Base-by-base conservation (phyloP, 2,888 invertebrate species). In the Monoplex corrugatus region DNA sequence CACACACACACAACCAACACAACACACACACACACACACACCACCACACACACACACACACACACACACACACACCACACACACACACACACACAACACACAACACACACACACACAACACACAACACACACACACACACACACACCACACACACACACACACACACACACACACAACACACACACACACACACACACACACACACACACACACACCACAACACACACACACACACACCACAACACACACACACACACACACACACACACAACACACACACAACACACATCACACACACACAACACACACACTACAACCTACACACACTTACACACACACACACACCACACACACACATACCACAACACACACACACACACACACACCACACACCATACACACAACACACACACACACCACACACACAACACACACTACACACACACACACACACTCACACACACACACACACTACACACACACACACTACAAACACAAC, bases 371-470 rank as follows among this genome's bases (percentile, higher is more conserved):
- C 50, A 50, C 50, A 50, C 50, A 50, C 50, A 50, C 50, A 50
- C 50, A 50, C 50, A 50, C 50, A 50, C 50, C 8, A 50, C 50
- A 50, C 19, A 8, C 50, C 50, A 13, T 50, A 13, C 19, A 19
- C 10, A 8, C 50, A 50, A 50, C 10, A 13, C 19, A 19, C 50
- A 13, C 19, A 50, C 19, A 50, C 10, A 19, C 50, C 50, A 50
- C 8, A 50, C 8, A 50, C 19, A 19, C 57, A 2, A 28, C 2
- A 23, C 2, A 16, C 28, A 16, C 28, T 28, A 23, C 38, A 35
- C 35, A 75, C 38, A 75, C 38, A 75, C 1, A 38, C 75, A 75
- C 75, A 75, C 72, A 75, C 75, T 38, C 75, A 38, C 75, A 75
- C 16, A 16, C 72, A 72, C 16, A 16, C 72, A 72, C 6, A 16